Base-by-base conservation (phyloP, 2,113 vertebrate genomes). In the Rhynchomys soricoides region DNA sequence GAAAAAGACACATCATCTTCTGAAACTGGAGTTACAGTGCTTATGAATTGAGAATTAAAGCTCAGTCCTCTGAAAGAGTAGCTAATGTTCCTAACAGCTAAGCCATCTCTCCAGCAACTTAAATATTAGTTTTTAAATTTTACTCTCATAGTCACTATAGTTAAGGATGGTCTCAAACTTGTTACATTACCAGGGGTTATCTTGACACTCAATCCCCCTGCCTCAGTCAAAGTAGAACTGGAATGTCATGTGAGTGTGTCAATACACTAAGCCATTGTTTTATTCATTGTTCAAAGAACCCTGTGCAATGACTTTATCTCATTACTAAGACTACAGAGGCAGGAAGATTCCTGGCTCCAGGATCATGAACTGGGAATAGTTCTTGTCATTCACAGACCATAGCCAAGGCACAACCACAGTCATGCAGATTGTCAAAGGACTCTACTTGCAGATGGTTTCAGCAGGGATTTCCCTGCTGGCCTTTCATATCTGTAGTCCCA, bases 391-490 rank as follows among this genome's bases (percentile, higher is more conserved):
- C 4, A 64, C 26, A 26, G 13, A 74, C 21, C 7, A 43, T 22
- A 26, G 15, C 0, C 8, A 10, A 24, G 7, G 15, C 4, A 34
- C 1, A 11, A 68, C 17, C 31, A 8, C 40, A 68, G 7, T 17
- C 1, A 0, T 29, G 31, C 19, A 29, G 2, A 11, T 2, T 52
- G 16, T 5, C 17, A 15, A 12, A 21, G 29, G 57, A 7, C 1
- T 52, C 8, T 0, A 43, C 31, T 66, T 8, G 29, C 2, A 29
- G 66, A 19, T 86, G 21, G 37, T 40, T 64, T 48, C 29, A 89
- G 26, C 40, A 15, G 90, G 5, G 0, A 34, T 57, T 26, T 78
- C 29, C 2, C 16, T n/a, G 1, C 0, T 10, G 22, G 4, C 4
- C 40, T 83, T 5, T 85, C 11, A 55, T 6, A 29, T 89, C 21